Percentiles rank a stretch among this genome's conserved stretches.
Evolutionary conservation across 2,888 invertebrate species (phyloP).

Genomic region (Argynnis bischoffii): DNA sequence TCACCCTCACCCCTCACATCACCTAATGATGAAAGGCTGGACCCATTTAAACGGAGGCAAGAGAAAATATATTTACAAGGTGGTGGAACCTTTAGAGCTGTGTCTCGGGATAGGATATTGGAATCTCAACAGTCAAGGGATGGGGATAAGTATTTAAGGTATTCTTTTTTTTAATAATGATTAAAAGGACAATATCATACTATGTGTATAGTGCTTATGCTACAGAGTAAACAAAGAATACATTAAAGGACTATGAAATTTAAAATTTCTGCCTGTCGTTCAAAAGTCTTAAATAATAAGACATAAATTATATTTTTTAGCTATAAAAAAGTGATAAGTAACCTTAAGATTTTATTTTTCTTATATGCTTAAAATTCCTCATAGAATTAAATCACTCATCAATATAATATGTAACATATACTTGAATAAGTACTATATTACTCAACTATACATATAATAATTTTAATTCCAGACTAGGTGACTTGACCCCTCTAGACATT

Average conservation of each 20-base stretch:
- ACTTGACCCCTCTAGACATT: slow-evolving; percentile 78
- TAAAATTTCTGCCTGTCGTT: too few relatives aligned
- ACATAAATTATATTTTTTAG: too few relatives aligned
- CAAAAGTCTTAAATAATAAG: too few relatives aligned
- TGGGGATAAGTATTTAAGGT: slow-evolving; percentile 76
- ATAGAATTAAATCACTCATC: too few relatives aligned
- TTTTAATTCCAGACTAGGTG: slow-evolving; percentile 59
- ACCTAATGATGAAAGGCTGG: slow-evolving; percentile 71
- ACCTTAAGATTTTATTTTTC: too few relatives aligned
- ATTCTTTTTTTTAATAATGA: slow-evolving; percentile 18
- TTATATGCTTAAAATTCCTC: too few relatives aligned
- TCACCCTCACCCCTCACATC: slow-evolving; percentile 78
- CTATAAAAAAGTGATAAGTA: too few relatives aligned
- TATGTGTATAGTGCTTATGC: too few relatives aligned
- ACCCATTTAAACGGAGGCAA: slow-evolving; percentile 66
- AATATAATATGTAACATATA: too few relatives aligned
- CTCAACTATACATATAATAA: neutral
- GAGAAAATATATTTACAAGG: slow-evolving; percentile 78
- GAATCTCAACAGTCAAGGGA: slow-evolving; percentile 70
- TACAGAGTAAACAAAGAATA: too few relatives aligned
- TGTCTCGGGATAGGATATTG: slow-evolving; percentile 72
- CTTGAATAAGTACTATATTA: neutral
- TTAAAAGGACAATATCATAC: neutral
- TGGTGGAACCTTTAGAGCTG: slow-evolving; percentile 74
- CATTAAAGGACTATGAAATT: too few relatives aligned